A percentile compares a stretch with the other conserved stretches of the same genome.
Evolutionary conservation across 2,888 invertebrate species (phyloP).

Genomic region (Bombylius major): DNA sequence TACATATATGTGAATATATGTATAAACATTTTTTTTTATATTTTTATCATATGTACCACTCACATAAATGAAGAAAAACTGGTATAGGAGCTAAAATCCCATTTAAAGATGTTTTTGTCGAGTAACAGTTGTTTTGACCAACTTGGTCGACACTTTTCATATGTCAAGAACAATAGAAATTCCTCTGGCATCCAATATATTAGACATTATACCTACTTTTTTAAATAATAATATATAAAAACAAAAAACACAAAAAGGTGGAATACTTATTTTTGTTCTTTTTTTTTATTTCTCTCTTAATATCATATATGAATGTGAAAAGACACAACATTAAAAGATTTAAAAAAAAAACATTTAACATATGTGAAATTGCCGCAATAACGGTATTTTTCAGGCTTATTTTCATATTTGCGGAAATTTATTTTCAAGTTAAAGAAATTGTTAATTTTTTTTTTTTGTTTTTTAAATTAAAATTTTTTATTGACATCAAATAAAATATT

Average conservation of each 20-base stretch:
- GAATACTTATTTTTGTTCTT: too few relatives aligned
- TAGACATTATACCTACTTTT: too few relatives aligned
- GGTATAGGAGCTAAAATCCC: constrained; percentile 2
- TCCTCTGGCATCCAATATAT: background rate
- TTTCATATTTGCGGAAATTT: background rate
- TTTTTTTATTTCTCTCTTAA: too few relatives aligned
- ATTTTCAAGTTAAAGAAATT: too few relatives aligned
- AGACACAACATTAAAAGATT: too few relatives aligned
- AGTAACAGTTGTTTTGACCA: constrained; percentile 3
- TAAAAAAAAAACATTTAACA: background rate
- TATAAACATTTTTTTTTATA: background rate
- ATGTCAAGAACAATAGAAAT: constrained; percentile 9
- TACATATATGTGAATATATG: background rate
- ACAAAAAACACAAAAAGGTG: too few relatives aligned
- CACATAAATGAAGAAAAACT: constrained; percentile 1
- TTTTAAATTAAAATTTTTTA: too few relatives aligned
- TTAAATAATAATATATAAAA: too few relatives aligned
- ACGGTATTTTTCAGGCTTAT: background rate
- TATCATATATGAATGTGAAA: too few relatives aligned
- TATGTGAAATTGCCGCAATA: background rate
- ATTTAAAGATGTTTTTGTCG: constrained; percentile 1
- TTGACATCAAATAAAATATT: too few relatives aligned
- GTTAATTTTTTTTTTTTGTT: too few relatives aligned
- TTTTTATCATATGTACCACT: background rate
- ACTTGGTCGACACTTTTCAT: constrained; percentile 5